Evolutionary conservation across 2,888 invertebrate genomes (phyloP), one percentile per base, ranked within the genome.

Genomic region (Chymomyza amoena): DNA sequence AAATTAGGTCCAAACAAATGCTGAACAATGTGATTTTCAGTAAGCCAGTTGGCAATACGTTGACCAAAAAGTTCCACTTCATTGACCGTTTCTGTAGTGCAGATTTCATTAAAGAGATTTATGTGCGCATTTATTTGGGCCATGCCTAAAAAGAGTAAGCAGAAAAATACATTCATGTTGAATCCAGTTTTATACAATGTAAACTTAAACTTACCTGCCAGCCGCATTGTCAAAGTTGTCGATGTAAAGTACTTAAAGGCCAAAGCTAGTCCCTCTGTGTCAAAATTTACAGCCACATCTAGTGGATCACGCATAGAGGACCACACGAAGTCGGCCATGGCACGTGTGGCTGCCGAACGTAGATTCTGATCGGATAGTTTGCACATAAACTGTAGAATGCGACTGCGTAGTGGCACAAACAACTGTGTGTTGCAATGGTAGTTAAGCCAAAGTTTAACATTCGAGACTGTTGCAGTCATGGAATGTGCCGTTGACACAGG

Each of bases 171-270:
- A 6, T 52, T 25, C 7, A 45, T 13, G 13, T 45, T 10, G 13
- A 13, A 45, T 10, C 39, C 10, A 45, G 2, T 36, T 36, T 25
- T 25, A 25, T 25, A 25, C 1, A 20, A 4, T 36, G 1, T 36
- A 3, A 3, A 13, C 4, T 13, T 9, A 15, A 13, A 70, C 83
- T 77, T 72, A 70, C 98, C 98, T 13, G 98, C 97, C 69, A 98
- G 92, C 72, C 98, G 93, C 96, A 98, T 98, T 0, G 98, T 98
- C 71, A 98, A 91, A 0, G 98, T 98, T 66, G 97, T 97, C 81
- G 98, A 98, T 75, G 96, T 97, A 90, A 98, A 98, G 92, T 98
- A 98, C 91, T 98, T 98, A 91, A 97, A 98, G n/a, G 98, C 98
- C 76, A 98, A 92, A 70, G 97, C 96, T 52, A 98, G 92, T 0